phyloP scores from a whole-genome alignment of 2,888 invertebrate genomes.

The Neria commutata region DNA sequence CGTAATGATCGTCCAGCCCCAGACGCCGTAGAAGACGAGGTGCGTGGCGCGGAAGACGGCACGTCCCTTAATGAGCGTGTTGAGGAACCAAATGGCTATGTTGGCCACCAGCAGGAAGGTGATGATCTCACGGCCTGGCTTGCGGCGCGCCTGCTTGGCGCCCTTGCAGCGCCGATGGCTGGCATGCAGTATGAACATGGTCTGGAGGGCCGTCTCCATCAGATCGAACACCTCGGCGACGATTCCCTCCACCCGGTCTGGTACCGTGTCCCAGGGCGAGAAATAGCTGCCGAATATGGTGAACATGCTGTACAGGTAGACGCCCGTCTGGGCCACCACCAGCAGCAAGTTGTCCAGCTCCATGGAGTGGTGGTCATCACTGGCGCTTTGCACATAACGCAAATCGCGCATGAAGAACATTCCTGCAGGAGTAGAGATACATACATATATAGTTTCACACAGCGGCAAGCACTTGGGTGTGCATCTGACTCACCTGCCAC shows the following conservation, averaged over 20 bases:
- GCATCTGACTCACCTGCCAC: slow-evolving; percentile 61
- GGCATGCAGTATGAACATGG: slow-evolving; percentile 76
- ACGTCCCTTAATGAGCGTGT: slow-evolving; percentile 82
- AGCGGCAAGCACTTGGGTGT: background rate
- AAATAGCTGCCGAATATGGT: slow-evolving; percentile 73
- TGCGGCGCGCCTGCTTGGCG: slow-evolving; percentile 72
- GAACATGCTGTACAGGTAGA: slow-evolving; percentile 87
- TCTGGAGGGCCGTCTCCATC: slow-evolving; percentile 79
- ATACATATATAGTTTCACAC: background rate
- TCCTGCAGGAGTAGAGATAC: slow-evolving; percentile 63
- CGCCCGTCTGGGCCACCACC: slow-evolving; percentile 86
- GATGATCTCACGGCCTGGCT: slow-evolving; percentile 84
- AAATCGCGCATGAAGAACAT: slow-evolving; percentile 71
- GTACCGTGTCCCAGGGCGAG: slow-evolving; percentile 57
- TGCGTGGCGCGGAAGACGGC: slow-evolving; percentile 84
- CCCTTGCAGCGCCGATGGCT: slow-evolving; percentile 78
- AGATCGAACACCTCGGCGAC: slow-evolving; percentile 77
- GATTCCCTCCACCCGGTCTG: slow-evolving; percentile 68
- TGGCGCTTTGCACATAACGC: slow-evolving; percentile 66
- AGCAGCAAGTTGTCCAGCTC: slow-evolving; percentile 78
- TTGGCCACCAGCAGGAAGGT: slow-evolving; percentile 83
- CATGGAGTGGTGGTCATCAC: slow-evolving; percentile 63
- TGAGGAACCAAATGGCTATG: slow-evolving; percentile 86
- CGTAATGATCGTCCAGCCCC: slow-evolving; percentile 91
- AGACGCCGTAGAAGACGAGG: slow-evolving; percentile 80